Evolutionary conservation across 2,888 invertebrate genomes (phyloP).

Genomic region (Leptura quadrifasciata): DNA sequence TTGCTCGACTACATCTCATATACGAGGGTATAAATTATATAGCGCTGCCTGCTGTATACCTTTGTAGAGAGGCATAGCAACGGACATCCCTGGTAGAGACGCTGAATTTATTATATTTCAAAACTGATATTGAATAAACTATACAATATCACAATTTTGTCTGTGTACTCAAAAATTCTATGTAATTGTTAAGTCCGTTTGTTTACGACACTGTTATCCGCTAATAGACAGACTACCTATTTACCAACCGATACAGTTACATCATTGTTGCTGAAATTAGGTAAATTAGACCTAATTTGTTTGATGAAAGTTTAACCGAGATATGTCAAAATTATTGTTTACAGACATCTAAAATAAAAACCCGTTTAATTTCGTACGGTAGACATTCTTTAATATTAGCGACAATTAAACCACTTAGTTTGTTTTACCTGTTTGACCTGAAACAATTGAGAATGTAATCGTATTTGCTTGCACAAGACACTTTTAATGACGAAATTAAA

Average conservation of each 20-base stretch:
- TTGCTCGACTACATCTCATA: no score
- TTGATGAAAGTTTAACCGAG: not conserved
- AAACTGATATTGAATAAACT: no score
- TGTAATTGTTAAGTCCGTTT: no score
- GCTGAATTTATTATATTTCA: no score
- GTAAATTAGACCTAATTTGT: not conserved
- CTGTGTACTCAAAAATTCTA: no score
- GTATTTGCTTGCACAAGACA: not conserved
- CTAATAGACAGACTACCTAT: not conserved
- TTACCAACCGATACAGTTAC: not conserved
- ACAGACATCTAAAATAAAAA: slow-evolving; percentile 3
- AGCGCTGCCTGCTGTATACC: no score
- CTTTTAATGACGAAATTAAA: not conserved
- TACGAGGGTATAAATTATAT: no score
- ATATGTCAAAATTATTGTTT: not conserved
- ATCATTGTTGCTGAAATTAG: not conserved
- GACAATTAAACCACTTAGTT: not conserved
- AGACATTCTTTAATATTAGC: slow-evolving; percentile 3
- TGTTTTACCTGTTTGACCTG: not conserved
- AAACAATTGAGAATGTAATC: not conserved
- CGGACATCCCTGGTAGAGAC: no score
- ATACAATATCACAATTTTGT: no score
- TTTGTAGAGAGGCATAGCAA: no score
- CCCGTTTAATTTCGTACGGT: not conserved
- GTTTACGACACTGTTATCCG: not conserved